Percentiles rank a stretch among this genome's conserved stretches.
These are phyloP conservation scores for Cyphomyrmex costatus DNA, from an alignment of 1,140 invertebrate genomes.

Conservation along the genomic window DNA sequence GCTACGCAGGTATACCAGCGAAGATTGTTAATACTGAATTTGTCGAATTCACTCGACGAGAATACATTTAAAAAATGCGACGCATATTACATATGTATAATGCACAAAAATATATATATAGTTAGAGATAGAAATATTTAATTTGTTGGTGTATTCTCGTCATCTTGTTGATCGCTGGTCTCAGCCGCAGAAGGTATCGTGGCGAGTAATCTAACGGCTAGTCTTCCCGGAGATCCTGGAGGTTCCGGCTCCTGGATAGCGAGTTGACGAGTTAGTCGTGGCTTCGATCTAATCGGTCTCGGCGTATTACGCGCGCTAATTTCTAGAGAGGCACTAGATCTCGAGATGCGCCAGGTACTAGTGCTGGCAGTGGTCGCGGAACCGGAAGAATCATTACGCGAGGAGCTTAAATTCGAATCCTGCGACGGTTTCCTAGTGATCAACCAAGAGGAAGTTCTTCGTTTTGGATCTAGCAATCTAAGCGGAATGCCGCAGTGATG, in stretches of 20 bases:
- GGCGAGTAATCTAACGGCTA: slow-evolving; percentile 90
- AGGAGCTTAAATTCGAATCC: slow-evolving; percentile 95
- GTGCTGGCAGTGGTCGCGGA: slow-evolving; percentile 94
- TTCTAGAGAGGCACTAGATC: slow-evolving; percentile 90
- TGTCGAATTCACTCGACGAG: slow-evolving; percentile 11
- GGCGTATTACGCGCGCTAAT: slow-evolving; percentile 78
- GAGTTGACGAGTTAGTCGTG: slow-evolving; percentile 91
- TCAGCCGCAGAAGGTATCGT: slow-evolving; percentile 95
- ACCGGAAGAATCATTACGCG: slow-evolving; percentile 95
- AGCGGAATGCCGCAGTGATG: slow-evolving; percentile 92
- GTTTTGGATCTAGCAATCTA: slow-evolving; percentile 91
- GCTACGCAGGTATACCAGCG: slow-evolving; percentile 23
- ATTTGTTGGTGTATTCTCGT: slow-evolving; percentile 83
- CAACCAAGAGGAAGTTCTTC: slow-evolving; percentile 94
- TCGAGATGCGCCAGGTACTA: slow-evolving; percentile 93
- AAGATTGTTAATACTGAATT: slow-evolving; percentile 60
- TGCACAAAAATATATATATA: slow-evolving; percentile 20
- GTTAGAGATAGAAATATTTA: slow-evolving; percentile 43
- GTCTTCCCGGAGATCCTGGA: slow-evolving; percentile 88
- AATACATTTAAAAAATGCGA: slow-evolving; percentile 19
- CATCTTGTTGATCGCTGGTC: slow-evolving; percentile 91
- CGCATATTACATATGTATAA: background rate
- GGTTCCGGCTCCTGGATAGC: slow-evolving; percentile 91
- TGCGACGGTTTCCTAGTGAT: slow-evolving; percentile 96
- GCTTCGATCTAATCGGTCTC: slow-evolving; percentile 86